Percentiles rank a stretch among this genome's conserved stretches.
These are phyloP conservation scores for Athalia rosae DNA, from an alignment of 2,888 invertebrate species.

Conservation along the genomic window DNA sequence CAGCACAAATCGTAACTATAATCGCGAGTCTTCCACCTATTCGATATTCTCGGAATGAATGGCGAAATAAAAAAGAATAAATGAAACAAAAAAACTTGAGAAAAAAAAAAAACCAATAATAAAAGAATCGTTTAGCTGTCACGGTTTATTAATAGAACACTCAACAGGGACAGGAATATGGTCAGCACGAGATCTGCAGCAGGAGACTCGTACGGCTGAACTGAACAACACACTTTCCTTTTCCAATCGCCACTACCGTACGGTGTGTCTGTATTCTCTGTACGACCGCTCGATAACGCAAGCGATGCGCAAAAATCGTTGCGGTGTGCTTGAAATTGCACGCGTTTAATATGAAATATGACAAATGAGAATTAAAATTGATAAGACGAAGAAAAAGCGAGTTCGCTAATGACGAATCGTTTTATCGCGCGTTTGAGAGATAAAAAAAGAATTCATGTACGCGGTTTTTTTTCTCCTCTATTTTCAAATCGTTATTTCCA, in stretches of 20 bases:
- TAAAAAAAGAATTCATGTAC: background rate
- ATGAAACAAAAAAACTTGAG: background rate
- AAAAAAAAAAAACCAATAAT: background rate
- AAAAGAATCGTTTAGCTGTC: conserved; percentile 6
- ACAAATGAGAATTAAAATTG: background rate
- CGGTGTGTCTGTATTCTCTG: too few species aligned
- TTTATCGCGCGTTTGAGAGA: background rate
- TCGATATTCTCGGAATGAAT: too few species aligned
- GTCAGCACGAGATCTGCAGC: conserved; percentile 12
- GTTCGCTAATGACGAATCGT: background rate
- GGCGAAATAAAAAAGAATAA: background rate
- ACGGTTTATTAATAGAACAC: conserved; percentile 39
- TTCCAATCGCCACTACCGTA: conserved; percentile 10
- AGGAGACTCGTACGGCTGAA: background rate
- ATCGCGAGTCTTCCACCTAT: too few species aligned
- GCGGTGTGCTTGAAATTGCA: background rate
- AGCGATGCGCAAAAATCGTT: conserved; percentile 17
- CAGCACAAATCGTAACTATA: too few species aligned
- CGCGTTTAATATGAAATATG: background rate
- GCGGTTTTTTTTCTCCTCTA: too few species aligned
- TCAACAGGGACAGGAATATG: background rate
- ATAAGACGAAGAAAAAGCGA: background rate
- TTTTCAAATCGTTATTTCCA: too few species aligned
- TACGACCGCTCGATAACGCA: conserved; percentile 12
- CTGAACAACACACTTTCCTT: conserved; percentile 26